Conservation (phyloP, 1,140 invertebrate species). For the Cydia strobilella region DNA sequence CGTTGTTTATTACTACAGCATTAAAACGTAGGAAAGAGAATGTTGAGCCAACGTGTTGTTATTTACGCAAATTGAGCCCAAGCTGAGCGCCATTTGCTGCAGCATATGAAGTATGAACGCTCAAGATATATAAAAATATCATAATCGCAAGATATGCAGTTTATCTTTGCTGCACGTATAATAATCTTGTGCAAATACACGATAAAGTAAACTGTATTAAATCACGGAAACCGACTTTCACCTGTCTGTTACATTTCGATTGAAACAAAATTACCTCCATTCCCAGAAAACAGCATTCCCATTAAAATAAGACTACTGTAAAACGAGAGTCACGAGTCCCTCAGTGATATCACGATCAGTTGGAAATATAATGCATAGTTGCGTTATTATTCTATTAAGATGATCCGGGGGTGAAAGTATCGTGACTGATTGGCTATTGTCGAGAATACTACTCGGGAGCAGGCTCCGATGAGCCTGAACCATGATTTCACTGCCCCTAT, state of each 20-base stretch:
- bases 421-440: conserved; percentile 70
- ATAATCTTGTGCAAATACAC: conserved; percentile 42
- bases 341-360: conserved; percentile 70
- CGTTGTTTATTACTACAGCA: neutral
- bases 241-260: conserved; percentile 61
- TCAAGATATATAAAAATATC: no score
- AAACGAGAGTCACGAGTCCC: conserved; percentile 71
- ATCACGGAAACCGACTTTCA: conserved; percentile 54
- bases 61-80: conserved; percentile 23
- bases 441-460: conserved; percentile 51
- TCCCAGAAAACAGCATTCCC: conserved; percentile 61
- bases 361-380: conserved; percentile 63
- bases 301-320: conserved; percentile 68
- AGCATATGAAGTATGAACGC: conserved; percentile 8
- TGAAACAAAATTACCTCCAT: conserved; percentile 60
- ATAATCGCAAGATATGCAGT: conserved; percentile 41
- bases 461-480: conserved; percentile 59
- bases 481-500: conserved; percentile 63
- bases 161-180: conserved; percentile 54
- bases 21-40: conserved; percentile 1
- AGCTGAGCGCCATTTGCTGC: conserved; percentile 1
- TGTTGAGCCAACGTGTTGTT: conserved; percentile 24
- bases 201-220: conserved; percentile 36
- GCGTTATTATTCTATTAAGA: conserved; percentile 67
- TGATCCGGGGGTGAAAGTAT: conserved; percentile 71